Evolutionary conservation across 2,888 invertebrate species (phyloP), one percentile per base, ranked within the genome.

Genomic region (Orthosia incerta): DNA sequence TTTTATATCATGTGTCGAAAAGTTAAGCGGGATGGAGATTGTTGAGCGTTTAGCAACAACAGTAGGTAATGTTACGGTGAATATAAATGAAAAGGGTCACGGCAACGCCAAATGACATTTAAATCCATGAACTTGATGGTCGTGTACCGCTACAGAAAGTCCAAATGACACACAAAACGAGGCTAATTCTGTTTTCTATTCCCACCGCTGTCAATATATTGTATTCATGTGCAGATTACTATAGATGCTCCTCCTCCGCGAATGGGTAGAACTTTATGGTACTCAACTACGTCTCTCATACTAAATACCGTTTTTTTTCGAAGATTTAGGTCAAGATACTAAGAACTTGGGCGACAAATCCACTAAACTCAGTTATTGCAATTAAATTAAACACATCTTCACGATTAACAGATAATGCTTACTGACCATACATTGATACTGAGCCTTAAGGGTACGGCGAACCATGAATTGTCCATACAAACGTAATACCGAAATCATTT

Each of bases 161-260:
- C 78, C 71, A 86, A 86, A 86, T 82, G 86, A 85, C 80, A 82
- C 59, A 63, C 72, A 76, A 74, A 85, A 82, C 62, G 82, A 85
- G 85, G 86, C 57, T 86, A 86, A 86, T 86, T 82, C 78, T 67
- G 79, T 85, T 85, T 81, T 86, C 86, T 86, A 86, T 86, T 84
- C 80, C 80, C 76, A 80, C 65, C 50, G 63, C 26, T 70, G 76
- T 82, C 78, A 66, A 86, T 84, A 76, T 71, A 70, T 74, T 79
- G 68, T 76, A 76, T 80, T 83, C 76, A 53, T 71, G 62, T 76
- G 39, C 39, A 39, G 39, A 39, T 39, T 39, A 39, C 39, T 39
- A 65, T 57, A 60, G 13, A 67, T 50, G 57, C 66, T 67, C 63
- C 63, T 69, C 63, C 46, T 20, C 63, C n/a, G 23, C 39, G 59